Evolutionary conservation across 23 tunicate species (phyloP).

Genomic region (Oikopleura dioica): DNA sequence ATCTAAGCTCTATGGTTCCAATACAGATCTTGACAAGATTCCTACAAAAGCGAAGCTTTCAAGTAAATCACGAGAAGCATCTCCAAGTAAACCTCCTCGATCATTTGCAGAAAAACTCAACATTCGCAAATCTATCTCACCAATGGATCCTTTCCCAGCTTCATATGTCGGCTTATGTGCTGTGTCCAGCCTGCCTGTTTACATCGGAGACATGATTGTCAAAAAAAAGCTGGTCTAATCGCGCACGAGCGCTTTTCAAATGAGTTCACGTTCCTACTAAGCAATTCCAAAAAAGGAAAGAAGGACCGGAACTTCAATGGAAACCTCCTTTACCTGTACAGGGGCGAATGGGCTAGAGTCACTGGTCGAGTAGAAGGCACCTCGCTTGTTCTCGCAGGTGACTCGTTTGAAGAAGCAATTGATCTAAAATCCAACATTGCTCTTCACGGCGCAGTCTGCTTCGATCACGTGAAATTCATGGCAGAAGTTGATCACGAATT

Average conservation of each 20-base stretch:
- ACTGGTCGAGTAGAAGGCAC: no score
- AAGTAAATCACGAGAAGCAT: not conserved
- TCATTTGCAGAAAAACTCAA: not conserved
- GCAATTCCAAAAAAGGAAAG: no score
- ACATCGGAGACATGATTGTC: not conserved
- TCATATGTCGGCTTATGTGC: not conserved
- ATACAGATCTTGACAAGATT: not conserved
- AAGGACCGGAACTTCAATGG: no score
- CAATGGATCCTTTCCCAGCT: not conserved
- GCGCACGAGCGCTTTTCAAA: no score
- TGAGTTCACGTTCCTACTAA: no score
- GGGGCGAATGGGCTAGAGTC: no score
- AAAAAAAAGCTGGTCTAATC: no score
- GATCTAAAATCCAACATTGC: not conserved
- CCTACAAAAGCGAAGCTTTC: not conserved
- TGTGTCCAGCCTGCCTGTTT: not conserved
- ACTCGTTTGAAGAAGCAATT: not conserved
- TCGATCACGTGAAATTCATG: not conserved
- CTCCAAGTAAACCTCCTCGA: not conserved
- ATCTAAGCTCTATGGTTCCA: not conserved
- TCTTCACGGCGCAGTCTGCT: not conserved
- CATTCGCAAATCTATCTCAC: not conserved
- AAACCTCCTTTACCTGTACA: no score
- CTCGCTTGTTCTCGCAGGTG: no score
- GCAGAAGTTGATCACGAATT: not conserved